phyloP scores from a whole-genome alignment of 2,797 vertebrate genomes.

The Brachyalestes nurse region DNA sequence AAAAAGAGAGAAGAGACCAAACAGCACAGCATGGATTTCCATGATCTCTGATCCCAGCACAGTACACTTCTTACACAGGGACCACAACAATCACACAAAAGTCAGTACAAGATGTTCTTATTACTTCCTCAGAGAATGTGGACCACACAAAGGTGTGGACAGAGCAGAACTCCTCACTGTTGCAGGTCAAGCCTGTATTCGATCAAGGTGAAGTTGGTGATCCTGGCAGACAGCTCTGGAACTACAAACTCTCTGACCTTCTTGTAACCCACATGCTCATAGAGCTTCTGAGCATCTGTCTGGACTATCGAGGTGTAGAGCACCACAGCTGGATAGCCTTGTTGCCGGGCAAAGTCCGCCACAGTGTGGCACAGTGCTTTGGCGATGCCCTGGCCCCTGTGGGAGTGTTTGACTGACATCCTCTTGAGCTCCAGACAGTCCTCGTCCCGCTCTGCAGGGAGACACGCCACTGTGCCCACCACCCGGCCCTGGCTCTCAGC shows the following conservation, averaged over 20 bases:
- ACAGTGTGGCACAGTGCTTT: constrained; percentile 78
- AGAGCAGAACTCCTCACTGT: not conserved
- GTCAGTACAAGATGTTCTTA: too few relatives aligned
- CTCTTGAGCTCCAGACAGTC: constrained; percentile 81
- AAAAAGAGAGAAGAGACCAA: too few relatives aligned
- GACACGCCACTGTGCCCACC: constrained; percentile 76
- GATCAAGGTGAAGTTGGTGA: constrained; percentile 77
- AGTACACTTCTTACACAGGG: too few relatives aligned
- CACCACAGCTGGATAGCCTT: constrained; percentile 71
- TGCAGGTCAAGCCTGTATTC: constrained; percentile 78
- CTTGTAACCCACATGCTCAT: constrained; percentile 78
- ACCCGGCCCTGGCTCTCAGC: constrained; percentile 76
- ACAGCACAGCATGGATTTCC: too few relatives aligned
- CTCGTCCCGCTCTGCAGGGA: not conserved
- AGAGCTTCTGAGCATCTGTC: constrained; percentile 81
- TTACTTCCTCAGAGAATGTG: too few relatives aligned
- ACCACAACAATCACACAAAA: not conserved
- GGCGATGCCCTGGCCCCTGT: constrained; percentile 78
- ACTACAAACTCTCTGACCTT: constrained; percentile 62
- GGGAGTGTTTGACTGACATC: constrained; percentile 76
- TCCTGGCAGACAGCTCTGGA: constrained; percentile 63
- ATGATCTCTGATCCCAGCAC: too few relatives aligned
- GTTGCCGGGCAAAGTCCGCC: constrained; percentile 71
- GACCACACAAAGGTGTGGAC: too few relatives aligned
- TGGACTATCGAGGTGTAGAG: constrained; percentile 81